Conservation (phyloP, 2,888 invertebrate genomes). For the Trissonchulus latispiculum region DNA sequence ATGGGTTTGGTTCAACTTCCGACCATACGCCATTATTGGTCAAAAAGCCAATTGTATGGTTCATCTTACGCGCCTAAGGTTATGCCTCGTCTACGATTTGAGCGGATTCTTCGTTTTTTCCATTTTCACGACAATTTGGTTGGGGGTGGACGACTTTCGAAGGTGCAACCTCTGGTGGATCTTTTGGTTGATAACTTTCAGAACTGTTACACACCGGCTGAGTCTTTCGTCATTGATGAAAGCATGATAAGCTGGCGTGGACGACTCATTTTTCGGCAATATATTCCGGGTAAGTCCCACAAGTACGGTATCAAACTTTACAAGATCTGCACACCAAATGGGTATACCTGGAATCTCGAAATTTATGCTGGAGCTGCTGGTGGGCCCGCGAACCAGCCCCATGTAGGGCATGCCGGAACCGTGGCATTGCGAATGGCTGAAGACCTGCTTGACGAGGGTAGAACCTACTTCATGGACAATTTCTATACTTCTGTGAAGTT, state of each 20-base stretch:
- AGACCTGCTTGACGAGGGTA: too few relatives aligned
- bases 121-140: not conserved
- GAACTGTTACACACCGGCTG: not conserved
- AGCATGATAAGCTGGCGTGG: constrained; percentile 41
- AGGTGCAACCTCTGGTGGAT: not conserved
- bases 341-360: constrained; percentile 23
- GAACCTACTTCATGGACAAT: too few relatives aligned
- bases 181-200: not conserved
- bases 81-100: not conserved
- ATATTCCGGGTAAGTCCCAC: constrained; percentile 34
- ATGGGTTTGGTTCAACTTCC: not conserved
- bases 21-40: not conserved
- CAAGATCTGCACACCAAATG: constrained; percentile 36
- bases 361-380: not conserved
- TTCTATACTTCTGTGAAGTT: too few relatives aligned
- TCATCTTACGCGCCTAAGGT: not conserved
- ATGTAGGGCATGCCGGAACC: too few relatives aligned
- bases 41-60: not conserved
- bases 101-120: not conserved
- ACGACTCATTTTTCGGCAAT: constrained; percentile 27
- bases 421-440: too few relatives aligned
- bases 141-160: not conserved
- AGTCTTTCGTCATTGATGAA: constrained; percentile 37
- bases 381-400: too few relatives aligned
- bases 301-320: constrained; percentile 42